Evolutionary conservation across 2,113 vertebrate genomes (phyloP).

Genomic region (Ornithorhynchus anatinus): DNA sequence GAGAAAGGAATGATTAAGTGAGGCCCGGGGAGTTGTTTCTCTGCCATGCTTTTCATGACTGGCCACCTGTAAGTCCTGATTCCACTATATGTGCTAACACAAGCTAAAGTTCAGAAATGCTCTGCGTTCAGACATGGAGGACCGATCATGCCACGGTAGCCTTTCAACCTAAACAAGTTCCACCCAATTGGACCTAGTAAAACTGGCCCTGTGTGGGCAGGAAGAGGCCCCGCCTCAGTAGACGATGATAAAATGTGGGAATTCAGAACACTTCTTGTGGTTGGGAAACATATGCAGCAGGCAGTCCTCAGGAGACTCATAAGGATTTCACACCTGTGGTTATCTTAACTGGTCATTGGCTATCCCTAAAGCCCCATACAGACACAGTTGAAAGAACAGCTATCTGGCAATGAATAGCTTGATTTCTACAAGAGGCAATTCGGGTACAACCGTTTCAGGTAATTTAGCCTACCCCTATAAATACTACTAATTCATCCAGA

Average conservation of each 20-base stretch:
- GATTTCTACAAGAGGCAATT: constrained; percentile 18
- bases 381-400: not conserved
- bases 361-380: not conserved
- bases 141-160: not conserved
- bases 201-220: not conserved
- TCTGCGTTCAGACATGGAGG: not conserved
- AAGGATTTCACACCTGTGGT: constrained; percentile 40
- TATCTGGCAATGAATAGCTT: constrained; percentile 20
- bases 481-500: not conserved
- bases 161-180: not conserved
- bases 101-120: not conserved
- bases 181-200: not conserved
- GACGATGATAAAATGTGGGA: not conserved
- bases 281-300: constrained; percentile 5
- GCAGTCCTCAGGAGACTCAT: not conserved
- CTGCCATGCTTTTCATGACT: not conserved
- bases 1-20: not conserved
- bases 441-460: not conserved
- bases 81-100: not conserved
- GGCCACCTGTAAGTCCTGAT: not conserved
- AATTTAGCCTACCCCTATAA: constrained; percentile 25
- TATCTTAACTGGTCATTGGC: not conserved
- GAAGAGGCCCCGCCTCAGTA: not conserved
- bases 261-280: constrained; percentile 1
- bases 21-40: not conserved